Percentiles rank a stretch among this genome's conserved stretches.
Evolutionary conservation across 2,113 vertebrate genomes (phyloP).

Genomic region (Orientallactaga bullata): DNA sequence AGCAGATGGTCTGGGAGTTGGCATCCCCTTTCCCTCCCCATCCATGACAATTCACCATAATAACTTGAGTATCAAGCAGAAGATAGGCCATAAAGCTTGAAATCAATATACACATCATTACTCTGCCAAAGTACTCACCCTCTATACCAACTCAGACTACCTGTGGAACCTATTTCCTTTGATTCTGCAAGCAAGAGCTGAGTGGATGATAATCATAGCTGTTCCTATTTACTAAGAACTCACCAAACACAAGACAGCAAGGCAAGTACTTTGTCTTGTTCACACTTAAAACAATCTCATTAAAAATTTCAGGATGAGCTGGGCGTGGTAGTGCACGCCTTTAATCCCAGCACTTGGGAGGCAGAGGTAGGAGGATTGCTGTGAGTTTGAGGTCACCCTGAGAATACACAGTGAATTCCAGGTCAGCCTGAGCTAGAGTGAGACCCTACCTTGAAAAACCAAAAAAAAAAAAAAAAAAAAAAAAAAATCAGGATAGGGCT

Average conservation of each 20-base stretch:
- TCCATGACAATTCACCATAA: not conserved
- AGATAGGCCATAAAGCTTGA: not conserved
- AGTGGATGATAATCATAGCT: not conserved
- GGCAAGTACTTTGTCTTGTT: not conserved
- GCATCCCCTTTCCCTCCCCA: not conserved
- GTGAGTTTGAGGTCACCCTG: no score
- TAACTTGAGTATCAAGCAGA: not conserved
- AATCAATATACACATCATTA: not conserved
- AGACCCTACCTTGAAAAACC: no score
- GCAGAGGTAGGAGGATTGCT: no score
- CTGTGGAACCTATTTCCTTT: conserved; percentile 30
- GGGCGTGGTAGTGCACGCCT: no score
- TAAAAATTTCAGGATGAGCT: not conserved
- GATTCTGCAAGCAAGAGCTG: conserved; percentile 14
- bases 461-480: no score
- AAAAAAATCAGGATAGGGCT: no score
- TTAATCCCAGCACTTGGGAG: no score
- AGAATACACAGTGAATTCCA: no score
- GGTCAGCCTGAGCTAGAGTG: no score
- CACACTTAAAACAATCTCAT: conserved; percentile 4
- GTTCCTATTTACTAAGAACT: conserved; percentile 2
- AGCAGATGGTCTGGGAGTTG: not conserved
- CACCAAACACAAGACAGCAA: not conserved
- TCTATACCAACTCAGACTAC: not conserved
- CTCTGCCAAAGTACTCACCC: not conserved